Percentiles rank a stretch among this genome's conserved stretches.
These are phyloP conservation scores for Phrynocephalus versicolor DNA, from an alignment of 2,113 vertebrate genomes.

Conservation along the genomic window DNA sequence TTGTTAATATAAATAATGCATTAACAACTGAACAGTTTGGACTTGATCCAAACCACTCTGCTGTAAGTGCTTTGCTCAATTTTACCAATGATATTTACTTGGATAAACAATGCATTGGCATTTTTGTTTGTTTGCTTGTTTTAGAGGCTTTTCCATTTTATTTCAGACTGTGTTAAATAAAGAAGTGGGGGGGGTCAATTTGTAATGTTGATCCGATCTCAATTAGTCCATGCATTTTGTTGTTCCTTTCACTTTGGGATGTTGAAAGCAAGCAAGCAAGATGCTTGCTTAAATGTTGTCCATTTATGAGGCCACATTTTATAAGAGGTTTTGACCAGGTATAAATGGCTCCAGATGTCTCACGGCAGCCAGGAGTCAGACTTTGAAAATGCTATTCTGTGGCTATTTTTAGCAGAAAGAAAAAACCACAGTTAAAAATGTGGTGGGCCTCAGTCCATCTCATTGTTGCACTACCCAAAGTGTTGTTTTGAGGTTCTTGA, in stretches of 20 bases:
- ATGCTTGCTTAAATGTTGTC: not conserved
- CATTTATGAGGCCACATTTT: conserved; percentile 10
- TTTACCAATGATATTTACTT: conserved; percentile 74
- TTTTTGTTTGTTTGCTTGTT: conserved; percentile 42
- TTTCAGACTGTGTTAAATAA: conserved; percentile 45
- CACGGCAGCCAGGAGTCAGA: conserved; percentile 7
- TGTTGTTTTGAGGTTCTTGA: conserved; percentile 14
- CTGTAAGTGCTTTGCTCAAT: conserved; percentile 74
- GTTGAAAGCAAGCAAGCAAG: not conserved
- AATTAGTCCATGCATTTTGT: not conserved
- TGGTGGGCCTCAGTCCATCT: not conserved
- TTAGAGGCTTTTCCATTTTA: conserved; percentile 42
- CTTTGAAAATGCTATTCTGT: not conserved
- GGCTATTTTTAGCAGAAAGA: not conserved
- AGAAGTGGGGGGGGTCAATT: conserved; percentile 38
- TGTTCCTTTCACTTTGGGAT: not conserved
- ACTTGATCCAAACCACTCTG: conserved; percentile 74
- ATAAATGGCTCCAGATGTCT: conserved; percentile 30
- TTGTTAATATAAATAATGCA: conserved; percentile 81
- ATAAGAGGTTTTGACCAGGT: conserved; percentile 16
- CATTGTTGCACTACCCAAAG: not conserved
- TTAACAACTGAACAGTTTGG: conserved; percentile 76
- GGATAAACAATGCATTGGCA: conserved; percentile 68
- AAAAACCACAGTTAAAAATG: not conserved
- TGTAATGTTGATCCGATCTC: not conserved